Percentiles rank a stretch among this genome's conserved stretches.
phyloP scores from a whole-genome alignment of 23 tunicate genomes.

The Styela plicata region DNA sequence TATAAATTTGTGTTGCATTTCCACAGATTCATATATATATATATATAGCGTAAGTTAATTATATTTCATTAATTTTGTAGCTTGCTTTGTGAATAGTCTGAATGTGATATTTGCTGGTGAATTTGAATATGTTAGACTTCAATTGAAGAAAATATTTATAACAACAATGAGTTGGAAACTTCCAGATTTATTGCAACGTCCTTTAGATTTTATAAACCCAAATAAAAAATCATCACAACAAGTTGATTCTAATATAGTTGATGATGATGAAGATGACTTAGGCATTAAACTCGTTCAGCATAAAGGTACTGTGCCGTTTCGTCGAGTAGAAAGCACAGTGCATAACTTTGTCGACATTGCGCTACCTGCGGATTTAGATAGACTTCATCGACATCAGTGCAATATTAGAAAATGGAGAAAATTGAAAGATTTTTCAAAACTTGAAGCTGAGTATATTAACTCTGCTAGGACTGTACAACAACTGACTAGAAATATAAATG shows the following conservation, averaged over 20 bases:
- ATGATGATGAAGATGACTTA: constrained; percentile 17
- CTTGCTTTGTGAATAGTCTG: no score
- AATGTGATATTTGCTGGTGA: no score
- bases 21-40: no score
- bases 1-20: background rate
- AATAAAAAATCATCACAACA: background rate
- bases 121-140: no score
- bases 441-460: constrained; percentile 5
- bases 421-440: constrained; percentile 9
- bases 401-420: constrained; percentile 13
- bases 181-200: background rate
- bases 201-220: background rate
- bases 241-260: background rate
- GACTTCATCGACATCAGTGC: constrained; percentile 10
- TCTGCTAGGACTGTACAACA: constrained; percentile 7
- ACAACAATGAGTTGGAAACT: constrained; percentile 15
- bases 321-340: constrained; percentile 12
- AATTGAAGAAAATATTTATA: no score
- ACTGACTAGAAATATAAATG: constrained; percentile 40
- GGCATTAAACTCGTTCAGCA: constrained; percentile 1
- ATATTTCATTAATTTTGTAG: no score
- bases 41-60: no score
- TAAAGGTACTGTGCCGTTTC: constrained; percentile 19
- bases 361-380: constrained; percentile 11
- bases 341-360: constrained; percentile 9